These are phyloP conservation scores for Marronus borbonicus DNA, from an alignment of 2,888 invertebrate species.

Conservation along the genomic window DNA sequence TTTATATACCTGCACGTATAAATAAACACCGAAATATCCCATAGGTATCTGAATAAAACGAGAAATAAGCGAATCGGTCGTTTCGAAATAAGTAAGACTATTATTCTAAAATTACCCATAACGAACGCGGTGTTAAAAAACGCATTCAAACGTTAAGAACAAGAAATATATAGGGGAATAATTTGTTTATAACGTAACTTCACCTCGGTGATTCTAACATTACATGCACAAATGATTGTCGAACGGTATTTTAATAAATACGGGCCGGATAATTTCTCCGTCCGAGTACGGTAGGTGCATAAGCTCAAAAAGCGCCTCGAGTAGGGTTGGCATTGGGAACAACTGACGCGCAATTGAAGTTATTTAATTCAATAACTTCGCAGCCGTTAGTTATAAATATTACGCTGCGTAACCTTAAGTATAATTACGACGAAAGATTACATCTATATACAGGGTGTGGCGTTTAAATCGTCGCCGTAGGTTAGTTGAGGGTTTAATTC, in stretches of 20 bases:
- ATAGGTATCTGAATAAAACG: neutral
- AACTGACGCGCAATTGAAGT: constrained; percentile 23
- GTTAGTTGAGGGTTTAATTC: no score
- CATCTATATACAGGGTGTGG: neutral
- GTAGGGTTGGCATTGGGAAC: constrained; percentile 18
- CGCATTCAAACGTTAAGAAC: neutral
- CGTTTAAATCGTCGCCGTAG: no score
- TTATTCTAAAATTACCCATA: neutral
- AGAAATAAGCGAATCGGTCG: neutral
- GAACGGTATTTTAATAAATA: constrained; percentile 15
- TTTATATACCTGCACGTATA: constrained; percentile 11
- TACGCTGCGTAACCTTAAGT: constrained; percentile 6
- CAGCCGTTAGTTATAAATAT: constrained; percentile 27
- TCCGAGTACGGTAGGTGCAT: neutral
- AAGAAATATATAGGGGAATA: neutral
- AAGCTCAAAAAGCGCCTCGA: neutral
- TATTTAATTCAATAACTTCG: constrained; percentile 24
- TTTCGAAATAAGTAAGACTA: neutral
- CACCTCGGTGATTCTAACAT: neutral
- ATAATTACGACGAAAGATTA: constrained; percentile 15
- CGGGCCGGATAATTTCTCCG: neutral
- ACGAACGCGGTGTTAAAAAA: neutral
- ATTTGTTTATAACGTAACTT: neutral
- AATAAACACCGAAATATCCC: neutral
- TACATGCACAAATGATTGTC: constrained; percentile 1